Base-by-base conservation (phyloP, 1,140 invertebrate genomes). In the Harpegnathos saltator region DNA sequence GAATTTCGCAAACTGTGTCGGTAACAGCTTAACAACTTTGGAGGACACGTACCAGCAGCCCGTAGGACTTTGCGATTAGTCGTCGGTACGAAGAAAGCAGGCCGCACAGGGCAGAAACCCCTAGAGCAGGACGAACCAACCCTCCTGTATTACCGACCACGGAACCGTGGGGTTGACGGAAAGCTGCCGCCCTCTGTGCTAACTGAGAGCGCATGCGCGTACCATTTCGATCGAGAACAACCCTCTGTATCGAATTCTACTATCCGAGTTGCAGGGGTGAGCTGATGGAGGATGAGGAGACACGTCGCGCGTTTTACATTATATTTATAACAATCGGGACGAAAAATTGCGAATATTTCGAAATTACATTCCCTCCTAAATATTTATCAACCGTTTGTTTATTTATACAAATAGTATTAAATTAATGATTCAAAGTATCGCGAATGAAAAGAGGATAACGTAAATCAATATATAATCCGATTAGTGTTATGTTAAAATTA, bases 141-240 rank as follows among this genome's bases (percentile, higher is more conserved):
- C 80, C 82, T n/a, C 62, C 90, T 91, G 63, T 73, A 48, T 89
- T 93, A 92, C 88, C 91, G 89, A 90, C 89, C 15, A 24, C 14
- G 4, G 11, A n/a, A 59, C 29, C 50, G 33, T 9, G 9, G 5
- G 59, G 33, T 33, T 33, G 14, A 62, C 17, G 5, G 66, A 44
- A 61, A 17, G n/a, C 77, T 90, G 72, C 66, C 88, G 91, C 91
- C 90, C 85, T 84, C 91, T 93, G 81, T 14, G 24, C n/a, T 14
- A 73, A 17, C 77, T 14, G 1, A 93, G 63, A 77, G 89, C 93
- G 93, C 93, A 93, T 93, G 93, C 92, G 92, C 92, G 84, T 83
- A 80, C 68, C 58, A 69, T 89, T 92, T 92, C 91, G 91, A 92
- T 93, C 92, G 89, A 58, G 75, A 90, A 80, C 84, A 81, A 84